Evolutionary conservation across 2,113 vertebrate genomes (phyloP).

Genomic region (Ursus arctos): DNA sequence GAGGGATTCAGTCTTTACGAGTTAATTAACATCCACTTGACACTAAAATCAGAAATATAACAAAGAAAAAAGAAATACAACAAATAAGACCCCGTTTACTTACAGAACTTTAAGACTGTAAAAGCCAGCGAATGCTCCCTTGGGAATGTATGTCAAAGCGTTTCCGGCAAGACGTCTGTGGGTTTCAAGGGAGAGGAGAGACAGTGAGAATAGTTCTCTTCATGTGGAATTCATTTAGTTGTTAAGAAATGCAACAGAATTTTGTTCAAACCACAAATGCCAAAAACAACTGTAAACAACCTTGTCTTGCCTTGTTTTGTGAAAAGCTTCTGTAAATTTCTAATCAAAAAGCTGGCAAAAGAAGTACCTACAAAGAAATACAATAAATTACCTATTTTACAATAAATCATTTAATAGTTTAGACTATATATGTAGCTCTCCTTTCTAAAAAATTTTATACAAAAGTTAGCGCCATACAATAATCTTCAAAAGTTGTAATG

Average conservation of each 20-base stretch:
- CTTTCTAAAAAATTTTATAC: slow-evolving; percentile 56
- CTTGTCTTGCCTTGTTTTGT: slow-evolving; percentile 75
- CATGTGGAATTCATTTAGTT: slow-evolving; percentile 88
- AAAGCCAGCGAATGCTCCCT: slow-evolving; percentile 95
- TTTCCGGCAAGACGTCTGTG: slow-evolving; percentile 97
- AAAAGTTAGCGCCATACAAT: neutral
- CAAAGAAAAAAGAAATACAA: slow-evolving; percentile 79
- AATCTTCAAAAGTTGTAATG: neutral
- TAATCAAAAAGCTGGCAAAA: slow-evolving; percentile 69
- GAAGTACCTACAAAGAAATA: slow-evolving; percentile 51
- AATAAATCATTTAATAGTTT: slow-evolving; percentile 54
- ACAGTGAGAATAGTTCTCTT: slow-evolving; percentile 84
- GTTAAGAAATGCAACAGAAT: slow-evolving; percentile 82
- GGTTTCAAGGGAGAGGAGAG: slow-evolving; percentile 81
- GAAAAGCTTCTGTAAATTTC: slow-evolving; percentile 70
- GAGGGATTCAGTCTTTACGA: slow-evolving; percentile 71
- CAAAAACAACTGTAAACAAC: slow-evolving; percentile 79
- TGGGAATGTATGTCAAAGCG: slow-evolving; percentile 93
- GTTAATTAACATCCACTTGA: slow-evolving; percentile 84
- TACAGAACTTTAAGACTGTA: slow-evolving; percentile 97
- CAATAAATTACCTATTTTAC: slow-evolving; percentile 56
- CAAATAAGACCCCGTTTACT: slow-evolving; percentile 88
- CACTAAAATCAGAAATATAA: slow-evolving; percentile 79
- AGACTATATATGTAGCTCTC: slow-evolving; percentile 6
- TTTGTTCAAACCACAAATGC: slow-evolving; percentile 75